A percentile compares a stretch with the other conserved stretches of the same genome.
Evolutionary conservation across 2,113 vertebrate genomes (phyloP).

Genomic region (Bothrops jararaca): DNA sequence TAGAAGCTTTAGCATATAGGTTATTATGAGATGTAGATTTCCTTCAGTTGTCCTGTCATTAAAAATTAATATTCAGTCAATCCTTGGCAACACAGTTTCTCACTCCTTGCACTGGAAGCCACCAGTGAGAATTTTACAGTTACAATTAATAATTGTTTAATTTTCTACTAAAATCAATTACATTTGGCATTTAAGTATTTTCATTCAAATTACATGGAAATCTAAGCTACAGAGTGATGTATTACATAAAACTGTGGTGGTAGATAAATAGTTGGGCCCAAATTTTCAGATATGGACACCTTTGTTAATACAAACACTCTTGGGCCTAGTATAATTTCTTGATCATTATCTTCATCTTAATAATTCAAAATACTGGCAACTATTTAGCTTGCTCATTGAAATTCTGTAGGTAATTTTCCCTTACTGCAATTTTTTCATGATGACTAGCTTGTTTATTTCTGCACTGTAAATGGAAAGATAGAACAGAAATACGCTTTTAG

Average conservation of each 20-base stretch:
- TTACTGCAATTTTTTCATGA: constrained; percentile 28
- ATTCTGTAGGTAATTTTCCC: constrained; percentile 45
- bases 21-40: background rate
- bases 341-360: constrained; percentile 31
- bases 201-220: background rate
- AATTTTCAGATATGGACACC: constrained; percentile 27
- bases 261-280: constrained; percentile 23
- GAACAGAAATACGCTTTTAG: constrained; percentile 18
- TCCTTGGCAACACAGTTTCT: background rate
- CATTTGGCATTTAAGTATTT: background rate
- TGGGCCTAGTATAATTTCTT: background rate
- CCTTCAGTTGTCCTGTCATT: background rate
- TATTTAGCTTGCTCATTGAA: constrained; percentile 51
- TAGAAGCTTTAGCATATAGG: background rate
- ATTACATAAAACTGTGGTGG: constrained; percentile 21
- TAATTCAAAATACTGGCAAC: constrained; percentile 39
- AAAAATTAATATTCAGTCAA: background rate
- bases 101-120: background rate
- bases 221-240: background rate
- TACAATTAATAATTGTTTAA: background rate
- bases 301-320: constrained; percentile 5
- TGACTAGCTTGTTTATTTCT: background rate
- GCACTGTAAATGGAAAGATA: background rate
- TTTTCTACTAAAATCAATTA: background rate
- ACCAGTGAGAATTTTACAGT: background rate